Conservation (phyloP, 2,113 vertebrate genomes). For the Cyprinodon variegatus region DNA sequence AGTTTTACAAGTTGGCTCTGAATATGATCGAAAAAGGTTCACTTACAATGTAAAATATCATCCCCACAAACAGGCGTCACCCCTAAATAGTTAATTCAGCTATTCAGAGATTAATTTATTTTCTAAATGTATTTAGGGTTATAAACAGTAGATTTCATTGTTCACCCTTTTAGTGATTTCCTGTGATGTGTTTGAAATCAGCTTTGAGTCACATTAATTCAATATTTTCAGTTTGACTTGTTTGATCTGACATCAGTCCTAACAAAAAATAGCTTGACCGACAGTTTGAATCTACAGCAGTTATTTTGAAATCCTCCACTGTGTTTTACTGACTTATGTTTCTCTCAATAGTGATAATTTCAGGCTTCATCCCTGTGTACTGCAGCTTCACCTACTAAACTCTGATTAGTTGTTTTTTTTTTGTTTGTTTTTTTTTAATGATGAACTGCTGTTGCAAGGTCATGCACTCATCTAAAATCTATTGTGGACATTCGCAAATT, state of each 20-base stretch:
- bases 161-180: background rate
- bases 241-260: background rate
- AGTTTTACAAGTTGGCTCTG: too few relatives aligned
- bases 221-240: background rate
- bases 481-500: conserved; percentile 4
- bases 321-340: background rate
- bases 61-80: too few relatives aligned
- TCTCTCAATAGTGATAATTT: background rate
- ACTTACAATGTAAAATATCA: too few relatives aligned
- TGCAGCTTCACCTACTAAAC: conserved; percentile 8
- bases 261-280: background rate
- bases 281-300: background rate
- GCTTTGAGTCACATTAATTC: background rate
- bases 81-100: too few relatives aligned
- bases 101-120: too few relatives aligned
- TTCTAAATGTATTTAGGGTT: too few relatives aligned
- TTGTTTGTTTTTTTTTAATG: conserved; percentile 27
- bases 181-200: background rate
- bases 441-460: conserved; percentile 30
- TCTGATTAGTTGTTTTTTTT: conserved; percentile 16
- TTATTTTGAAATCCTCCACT: background rate
- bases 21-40: too few relatives aligned
- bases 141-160: too few relatives aligned
- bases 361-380: background rate
- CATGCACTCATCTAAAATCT: conserved; percentile 34